These are phyloP conservation scores for Apostichopus leukothele DNA, from an alignment of 53 echinoderm and acorn worm genomes.

Conservation along the genomic window DNA sequence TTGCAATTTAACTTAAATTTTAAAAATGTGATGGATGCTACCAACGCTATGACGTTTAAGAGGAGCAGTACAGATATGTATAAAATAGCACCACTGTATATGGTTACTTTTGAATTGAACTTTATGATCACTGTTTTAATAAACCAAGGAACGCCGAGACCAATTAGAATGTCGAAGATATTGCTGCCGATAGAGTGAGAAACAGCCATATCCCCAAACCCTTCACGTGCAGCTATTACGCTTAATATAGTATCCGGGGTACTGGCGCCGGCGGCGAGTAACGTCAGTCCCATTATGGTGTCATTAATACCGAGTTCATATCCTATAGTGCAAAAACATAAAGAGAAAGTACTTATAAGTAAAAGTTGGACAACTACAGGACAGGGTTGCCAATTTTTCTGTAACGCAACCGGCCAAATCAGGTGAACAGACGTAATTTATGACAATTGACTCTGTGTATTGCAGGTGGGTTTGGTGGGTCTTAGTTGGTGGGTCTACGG, in stretches of 20 bases:
- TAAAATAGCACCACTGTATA: constrained; percentile 68
- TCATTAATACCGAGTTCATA: constrained; percentile 73
- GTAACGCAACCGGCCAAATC: no score
- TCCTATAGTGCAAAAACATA: constrained; percentile 49
- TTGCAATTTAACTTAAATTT: constrained; percentile 68
- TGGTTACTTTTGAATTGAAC: constrained; percentile 50
- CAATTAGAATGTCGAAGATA: constrained; percentile 87
- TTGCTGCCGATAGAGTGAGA: constrained; percentile 98
- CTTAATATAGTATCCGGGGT: constrained; percentile 91
- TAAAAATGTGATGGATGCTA: constrained; percentile 48
- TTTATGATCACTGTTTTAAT: constrained; percentile 65
- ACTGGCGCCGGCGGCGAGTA: constrained; percentile 90
- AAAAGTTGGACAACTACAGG: no score
- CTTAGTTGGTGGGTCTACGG: background rate
- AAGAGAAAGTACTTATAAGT: background rate
- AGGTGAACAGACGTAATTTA: no score
- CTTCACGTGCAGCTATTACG: constrained; percentile 84
- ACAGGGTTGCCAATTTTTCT: background rate
- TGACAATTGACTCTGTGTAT: no score
- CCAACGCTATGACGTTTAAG: constrained; percentile 59
- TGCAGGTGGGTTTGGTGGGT: no score
- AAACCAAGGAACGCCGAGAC: constrained; percentile 93
- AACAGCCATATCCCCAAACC: constrained; percentile 93
- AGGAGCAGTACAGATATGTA: constrained; percentile 71
- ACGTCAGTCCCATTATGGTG: constrained; percentile 88